These are phyloP conservation scores for Xestia sexstrigata DNA, from an alignment of 2,888 invertebrate species.

Conservation along the genomic window DNA sequence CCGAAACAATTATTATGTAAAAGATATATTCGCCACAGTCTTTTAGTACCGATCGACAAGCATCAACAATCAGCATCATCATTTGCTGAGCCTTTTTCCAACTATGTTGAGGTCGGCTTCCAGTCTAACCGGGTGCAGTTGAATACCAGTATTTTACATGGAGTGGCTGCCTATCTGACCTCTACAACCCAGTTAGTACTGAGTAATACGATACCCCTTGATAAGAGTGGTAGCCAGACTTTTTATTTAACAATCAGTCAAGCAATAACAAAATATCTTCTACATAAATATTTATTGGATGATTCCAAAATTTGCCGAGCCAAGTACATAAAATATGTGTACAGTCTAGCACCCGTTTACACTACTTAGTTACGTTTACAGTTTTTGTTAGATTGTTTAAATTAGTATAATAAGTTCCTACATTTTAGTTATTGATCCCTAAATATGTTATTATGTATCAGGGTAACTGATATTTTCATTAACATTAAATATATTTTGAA, in stretches of 20 bases:
- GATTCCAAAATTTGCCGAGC: not conserved
- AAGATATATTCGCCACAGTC: not conserved
- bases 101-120: not conserved
- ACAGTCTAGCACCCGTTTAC: not conserved
- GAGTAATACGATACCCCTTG: not conserved
- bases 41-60: not conserved
- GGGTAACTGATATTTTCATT: slow-evolving; percentile 2
- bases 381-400: not conserved
- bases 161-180: not conserved
- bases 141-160: not conserved
- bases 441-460: not conserved
- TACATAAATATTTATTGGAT: not conserved
- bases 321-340: not conserved
- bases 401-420: slow-evolving; percentile 14
- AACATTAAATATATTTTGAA: slow-evolving; percentile 6
- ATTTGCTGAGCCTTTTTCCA: not conserved
- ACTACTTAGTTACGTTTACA: not conserved
- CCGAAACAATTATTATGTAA: not conserved
- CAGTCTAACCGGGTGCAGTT: not conserved
- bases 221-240: too few species aligned
- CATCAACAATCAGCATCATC: not conserved
- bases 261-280: not conserved
- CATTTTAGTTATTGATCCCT: not conserved
- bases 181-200: not conserved
- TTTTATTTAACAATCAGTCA: not conserved